Evolutionary conservation across 2,797 vertebrate species (phyloP), one percentile per base, ranked within the genome.

Genomic region (Neosilurus mollespiculum): DNA sequence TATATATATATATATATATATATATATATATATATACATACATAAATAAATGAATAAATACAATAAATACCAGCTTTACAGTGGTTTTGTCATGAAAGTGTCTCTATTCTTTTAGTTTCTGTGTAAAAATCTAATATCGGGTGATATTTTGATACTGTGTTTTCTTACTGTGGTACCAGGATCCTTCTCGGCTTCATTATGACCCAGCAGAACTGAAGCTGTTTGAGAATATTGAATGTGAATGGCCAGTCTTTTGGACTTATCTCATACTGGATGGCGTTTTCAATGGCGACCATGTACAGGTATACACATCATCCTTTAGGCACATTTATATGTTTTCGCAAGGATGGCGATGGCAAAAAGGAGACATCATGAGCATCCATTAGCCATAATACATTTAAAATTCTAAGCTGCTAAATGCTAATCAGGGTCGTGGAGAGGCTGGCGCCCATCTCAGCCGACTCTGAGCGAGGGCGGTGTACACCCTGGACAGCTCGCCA

Each of bases 241-340:
- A 99, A 83, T 99, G 98, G 98, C 98, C 98, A 0, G 94, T 99
- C 18, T 99, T 99, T 93, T 99, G 98, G 98, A 98, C 97, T 0
- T 99, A 99, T 78, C 96, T 99, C 84, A 93, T 99, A 83, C 95
- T 99, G 79, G 98, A 99, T 82, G 98, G 98, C 22, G 91, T 98
- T 86, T 99, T 99, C 90, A 93, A 81, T 66, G 95, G 93, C 75
- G 96, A 99, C 65, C 95, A 93, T 37, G 93, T 96, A 82, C 98
- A 99, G 98, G 98, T 98, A 89, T 16, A 54, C 22, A 54, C 22
- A 51, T 30, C 12, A 18, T 62, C 18, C 15, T 69, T 22, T 61
- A 4, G 26, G 51, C 15, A 56, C 37, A 26, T 66, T 22, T n/a
- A 66, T 49, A 7, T 30, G 5, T 1, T 26, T 65, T 75, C 3